phyloP scores from a whole-genome alignment of 2,888 invertebrate genomes.

The Neuroscelio doddi region DNA sequence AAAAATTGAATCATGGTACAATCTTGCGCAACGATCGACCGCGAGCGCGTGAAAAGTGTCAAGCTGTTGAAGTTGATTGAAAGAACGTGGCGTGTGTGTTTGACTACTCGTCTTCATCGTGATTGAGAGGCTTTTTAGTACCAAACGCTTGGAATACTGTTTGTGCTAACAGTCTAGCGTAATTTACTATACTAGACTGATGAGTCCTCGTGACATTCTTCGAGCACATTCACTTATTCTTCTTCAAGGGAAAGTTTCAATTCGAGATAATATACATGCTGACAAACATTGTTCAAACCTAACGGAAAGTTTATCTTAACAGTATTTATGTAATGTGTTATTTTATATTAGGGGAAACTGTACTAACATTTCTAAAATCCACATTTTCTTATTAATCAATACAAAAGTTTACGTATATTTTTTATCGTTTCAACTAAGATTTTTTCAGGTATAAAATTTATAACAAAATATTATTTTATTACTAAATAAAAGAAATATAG shows the following conservation, averaged over 20 bases:
- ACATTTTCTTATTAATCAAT: no score
- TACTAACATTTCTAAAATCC: no score
- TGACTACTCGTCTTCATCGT: constrained; percentile 55
- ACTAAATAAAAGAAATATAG: no score
- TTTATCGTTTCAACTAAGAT: no score
- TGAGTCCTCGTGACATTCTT: constrained; percentile 30
- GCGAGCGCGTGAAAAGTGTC: constrained; percentile 45
- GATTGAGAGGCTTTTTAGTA: constrained; percentile 60
- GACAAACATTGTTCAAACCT: no score
- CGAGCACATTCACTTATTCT: background rate
- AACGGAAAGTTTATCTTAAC: no score
- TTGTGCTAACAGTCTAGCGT: constrained; percentile 40
- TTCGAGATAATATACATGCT: no score
- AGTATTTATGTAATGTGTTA: no score
- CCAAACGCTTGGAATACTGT: constrained; percentile 29
- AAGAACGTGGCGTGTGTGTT: constrained; percentile 21
- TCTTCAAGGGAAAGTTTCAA: background rate
- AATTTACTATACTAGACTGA: constrained; percentile 40
- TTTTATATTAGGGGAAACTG: no score
- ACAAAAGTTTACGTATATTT: no score
- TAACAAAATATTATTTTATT: no score
- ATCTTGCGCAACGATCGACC: constrained; percentile 33
- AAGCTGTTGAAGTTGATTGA: constrained; percentile 42
- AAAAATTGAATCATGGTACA: constrained; percentile 26
- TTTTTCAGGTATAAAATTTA: no score